Conservation (phyloP, 1,140 invertebrate species). For the Hypothenemus hampei region DNA sequence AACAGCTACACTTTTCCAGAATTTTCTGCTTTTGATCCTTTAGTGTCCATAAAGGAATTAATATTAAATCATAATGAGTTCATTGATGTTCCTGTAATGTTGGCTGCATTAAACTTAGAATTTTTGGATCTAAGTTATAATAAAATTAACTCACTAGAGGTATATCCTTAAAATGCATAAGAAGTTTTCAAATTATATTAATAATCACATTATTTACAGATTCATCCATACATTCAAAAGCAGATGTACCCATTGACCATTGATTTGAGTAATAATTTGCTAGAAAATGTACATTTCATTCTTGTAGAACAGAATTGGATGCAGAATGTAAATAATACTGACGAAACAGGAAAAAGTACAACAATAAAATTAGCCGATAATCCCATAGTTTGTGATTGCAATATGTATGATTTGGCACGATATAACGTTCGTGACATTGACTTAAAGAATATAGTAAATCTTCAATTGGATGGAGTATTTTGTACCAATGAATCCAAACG, state of each 20-base stretch:
- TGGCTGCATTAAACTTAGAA: background rate
- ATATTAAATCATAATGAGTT: constrained; percentile 17
- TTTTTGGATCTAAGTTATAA: constrained; percentile 23
- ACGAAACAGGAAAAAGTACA: background rate
- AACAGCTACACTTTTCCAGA: constrained; percentile 4
- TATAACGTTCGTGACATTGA: constrained; percentile 24
- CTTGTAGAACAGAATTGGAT: background rate
- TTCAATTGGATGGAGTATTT: constrained; percentile 13
- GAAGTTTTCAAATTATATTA: background rate
- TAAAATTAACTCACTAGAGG: constrained; percentile 4
- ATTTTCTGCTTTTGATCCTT: constrained; percentile 6
- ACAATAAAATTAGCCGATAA: background rate
- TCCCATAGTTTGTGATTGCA: constrained; percentile 13
- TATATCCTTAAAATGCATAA: constrained; percentile 9
- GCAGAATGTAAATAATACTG: background rate
- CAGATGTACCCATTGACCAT: background rate
- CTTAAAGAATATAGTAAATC: constrained; percentile 14
- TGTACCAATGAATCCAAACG: constrained; percentile 14
- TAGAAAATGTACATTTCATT: background rate
- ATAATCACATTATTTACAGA: background rate
- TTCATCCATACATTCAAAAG: background rate
- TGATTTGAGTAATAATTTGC: constrained; percentile 1
- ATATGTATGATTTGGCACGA: constrained; percentile 26
- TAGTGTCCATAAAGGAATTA: constrained; percentile 1
- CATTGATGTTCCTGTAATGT: background rate